Evolutionary conservation across 2,888 invertebrate genomes (phyloP).

Genomic region (Chymomyza amoena): DNA sequence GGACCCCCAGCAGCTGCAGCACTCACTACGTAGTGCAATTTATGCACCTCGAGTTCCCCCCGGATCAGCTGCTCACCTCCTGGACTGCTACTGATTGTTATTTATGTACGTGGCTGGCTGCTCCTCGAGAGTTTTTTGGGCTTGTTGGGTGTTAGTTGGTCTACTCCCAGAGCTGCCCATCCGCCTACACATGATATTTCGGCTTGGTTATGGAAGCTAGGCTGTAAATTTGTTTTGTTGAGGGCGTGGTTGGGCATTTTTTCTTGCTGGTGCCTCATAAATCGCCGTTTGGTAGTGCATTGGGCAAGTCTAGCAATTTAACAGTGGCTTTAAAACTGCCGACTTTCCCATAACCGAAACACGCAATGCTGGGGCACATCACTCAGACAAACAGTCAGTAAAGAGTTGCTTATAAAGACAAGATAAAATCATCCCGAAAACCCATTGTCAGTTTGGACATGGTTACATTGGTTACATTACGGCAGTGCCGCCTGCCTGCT

Average conservation of each 20-base stretch:
- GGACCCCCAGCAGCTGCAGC: slow-evolving; percentile 47
- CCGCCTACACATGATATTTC: neutral
- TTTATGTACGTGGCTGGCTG: slow-evolving; percentile 45
- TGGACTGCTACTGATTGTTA: slow-evolving; percentile 60
- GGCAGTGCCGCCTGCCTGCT: neutral
- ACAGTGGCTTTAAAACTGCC: neutral
- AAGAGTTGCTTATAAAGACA: neutral
- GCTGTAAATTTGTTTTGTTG: neutral
- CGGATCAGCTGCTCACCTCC: slow-evolving; percentile 7
- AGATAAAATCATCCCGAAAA: neutral
- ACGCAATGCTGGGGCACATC: neutral
- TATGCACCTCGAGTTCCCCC: neutral
- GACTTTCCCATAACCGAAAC: neutral
- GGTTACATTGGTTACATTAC: neutral
- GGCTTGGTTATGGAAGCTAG: neutral
- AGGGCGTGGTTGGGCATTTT: neutral
- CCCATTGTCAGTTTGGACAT: neutral
- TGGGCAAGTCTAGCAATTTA: neutral
- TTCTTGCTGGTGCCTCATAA: slow-evolving; percentile 32
- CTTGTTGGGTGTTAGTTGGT: neutral
- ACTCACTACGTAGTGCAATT: slow-evolving; percentile 16
- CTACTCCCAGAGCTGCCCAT: slow-evolving; percentile 3
- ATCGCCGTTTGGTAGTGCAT: slow-evolving; percentile 37
- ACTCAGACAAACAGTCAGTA: neutral
- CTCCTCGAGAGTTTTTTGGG: slow-evolving; percentile 27